These are phyloP conservation scores for Sturmia bella DNA, from an alignment of 2,888 invertebrate genomes.

Conservation along the genomic window DNA sequence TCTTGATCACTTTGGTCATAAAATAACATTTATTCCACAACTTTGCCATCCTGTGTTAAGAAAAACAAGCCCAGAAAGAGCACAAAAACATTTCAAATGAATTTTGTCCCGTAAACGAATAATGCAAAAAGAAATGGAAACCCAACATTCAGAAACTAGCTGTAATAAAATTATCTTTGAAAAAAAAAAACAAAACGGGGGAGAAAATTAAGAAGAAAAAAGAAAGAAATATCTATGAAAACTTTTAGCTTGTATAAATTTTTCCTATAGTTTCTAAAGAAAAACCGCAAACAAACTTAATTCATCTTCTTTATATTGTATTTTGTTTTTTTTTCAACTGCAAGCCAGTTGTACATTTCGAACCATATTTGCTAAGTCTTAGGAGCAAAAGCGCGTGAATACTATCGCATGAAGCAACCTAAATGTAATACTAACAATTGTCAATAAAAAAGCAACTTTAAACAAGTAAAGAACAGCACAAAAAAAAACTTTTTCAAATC, in stretches of 20 bases:
- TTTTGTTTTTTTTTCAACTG: background rate
- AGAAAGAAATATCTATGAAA: conserved; percentile 29
- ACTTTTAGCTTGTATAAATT: conserved; percentile 56
- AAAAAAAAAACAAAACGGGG: background rate
- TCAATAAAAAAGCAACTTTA: conserved; percentile 62
- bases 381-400: conserved; percentile 57
- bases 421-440: conserved; percentile 65
- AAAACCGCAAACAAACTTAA: conserved; percentile 55
- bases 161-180: conserved; percentile 54
- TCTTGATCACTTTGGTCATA: background rate
- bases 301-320: conserved; percentile 15
- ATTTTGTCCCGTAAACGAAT: conserved; percentile 23
- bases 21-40: background rate
- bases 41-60: conserved; percentile 11
- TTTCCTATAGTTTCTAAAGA: conserved; percentile 12
- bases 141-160: conserved; percentile 25
- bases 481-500: conserved; percentile 41
- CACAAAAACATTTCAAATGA: background rate
- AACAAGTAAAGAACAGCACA: conserved; percentile 25
- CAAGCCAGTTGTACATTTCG: conserved; percentile 34
- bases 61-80: background rate
- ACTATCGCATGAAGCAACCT: conserved; percentile 47
- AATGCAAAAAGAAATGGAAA: background rate
- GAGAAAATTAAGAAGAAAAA: background rate
- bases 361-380: conserved; percentile 37